Conservation (phyloP, 2,888 invertebrate species). For the Melanostoma scalare region DNA sequence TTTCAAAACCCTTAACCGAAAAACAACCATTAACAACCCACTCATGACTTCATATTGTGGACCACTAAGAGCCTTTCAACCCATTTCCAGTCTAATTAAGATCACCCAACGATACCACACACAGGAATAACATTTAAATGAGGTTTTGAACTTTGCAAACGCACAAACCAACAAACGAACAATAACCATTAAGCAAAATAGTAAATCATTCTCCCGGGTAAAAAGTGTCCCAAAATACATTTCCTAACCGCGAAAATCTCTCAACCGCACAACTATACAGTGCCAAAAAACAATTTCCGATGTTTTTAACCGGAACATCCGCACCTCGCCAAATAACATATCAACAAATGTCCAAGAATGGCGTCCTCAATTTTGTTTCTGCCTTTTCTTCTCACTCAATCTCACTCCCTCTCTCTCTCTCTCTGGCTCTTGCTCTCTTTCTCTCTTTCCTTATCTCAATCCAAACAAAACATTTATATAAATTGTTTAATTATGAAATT, state of each 20-base stretch:
- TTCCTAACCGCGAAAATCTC: neutral
- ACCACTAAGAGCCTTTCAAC: neutral
- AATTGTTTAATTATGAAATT: conserved; percentile 50
- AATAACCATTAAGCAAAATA: too few species aligned
- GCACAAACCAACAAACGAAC: too few species aligned
- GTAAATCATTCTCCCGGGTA: neutral
- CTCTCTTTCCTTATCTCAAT: too few species aligned
- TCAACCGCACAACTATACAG: neutral
- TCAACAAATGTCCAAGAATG: conserved; percentile 17
- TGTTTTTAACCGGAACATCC: neutral
- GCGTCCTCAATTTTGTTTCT: neutral
- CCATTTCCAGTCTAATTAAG: conserved; percentile 7
- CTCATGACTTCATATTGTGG: neutral
- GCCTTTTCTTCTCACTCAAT: neutral
- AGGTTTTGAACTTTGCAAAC: neutral
- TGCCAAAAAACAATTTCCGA: neutral
- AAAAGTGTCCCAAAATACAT: neutral
- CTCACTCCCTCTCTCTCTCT: too few species aligned
- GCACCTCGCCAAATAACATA: conserved; percentile 5
- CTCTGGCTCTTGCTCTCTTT: too few species aligned
- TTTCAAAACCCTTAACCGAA: too few species aligned
- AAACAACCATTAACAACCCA: neutral
- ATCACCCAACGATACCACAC: neutral
- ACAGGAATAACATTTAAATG: conserved; percentile 1
- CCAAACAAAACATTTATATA: neutral